These are phyloP conservation scores for Pyralis farinalis DNA, from an alignment of 2,888 invertebrate species.

Conservation along the genomic window DNA sequence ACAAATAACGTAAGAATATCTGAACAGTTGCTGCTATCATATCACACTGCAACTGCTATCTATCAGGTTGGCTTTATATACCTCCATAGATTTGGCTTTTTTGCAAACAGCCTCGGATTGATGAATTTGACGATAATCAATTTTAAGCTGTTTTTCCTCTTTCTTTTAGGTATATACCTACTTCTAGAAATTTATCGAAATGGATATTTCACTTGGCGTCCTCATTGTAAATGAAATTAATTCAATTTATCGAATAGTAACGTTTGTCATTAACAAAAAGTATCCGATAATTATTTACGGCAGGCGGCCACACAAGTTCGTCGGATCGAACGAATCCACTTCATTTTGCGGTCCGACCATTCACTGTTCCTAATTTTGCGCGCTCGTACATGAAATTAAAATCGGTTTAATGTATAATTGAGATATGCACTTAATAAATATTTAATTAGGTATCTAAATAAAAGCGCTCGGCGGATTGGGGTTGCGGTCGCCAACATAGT, in stretches of 20 bases:
- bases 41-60: no score
- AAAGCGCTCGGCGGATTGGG: constrained; percentile 49
- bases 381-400: constrained; percentile 78
- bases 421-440: constrained; percentile 78
- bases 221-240: not conserved
- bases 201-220: not conserved
- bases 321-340: constrained; percentile 59
- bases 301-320: constrained; percentile 21
- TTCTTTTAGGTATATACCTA: no score
- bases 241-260: constrained; percentile 9
- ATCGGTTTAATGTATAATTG: constrained; percentile 77
- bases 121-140: no score
- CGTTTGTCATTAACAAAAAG: constrained; percentile 38
- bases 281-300: constrained; percentile 65
- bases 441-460: constrained; percentile 80
- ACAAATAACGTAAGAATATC: no score
- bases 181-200: no score
- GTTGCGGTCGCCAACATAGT: constrained; percentile 53
- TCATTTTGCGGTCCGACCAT: constrained; percentile 71
- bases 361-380: constrained; percentile 73
- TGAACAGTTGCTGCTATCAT: no score
- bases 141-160: no score
- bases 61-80: no score
- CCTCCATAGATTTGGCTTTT: no score
- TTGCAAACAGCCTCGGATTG: no score